Base-by-base conservation (phyloP, 2,888 invertebrate genomes). In the Sphaerophoria rueppellii region DNA sequence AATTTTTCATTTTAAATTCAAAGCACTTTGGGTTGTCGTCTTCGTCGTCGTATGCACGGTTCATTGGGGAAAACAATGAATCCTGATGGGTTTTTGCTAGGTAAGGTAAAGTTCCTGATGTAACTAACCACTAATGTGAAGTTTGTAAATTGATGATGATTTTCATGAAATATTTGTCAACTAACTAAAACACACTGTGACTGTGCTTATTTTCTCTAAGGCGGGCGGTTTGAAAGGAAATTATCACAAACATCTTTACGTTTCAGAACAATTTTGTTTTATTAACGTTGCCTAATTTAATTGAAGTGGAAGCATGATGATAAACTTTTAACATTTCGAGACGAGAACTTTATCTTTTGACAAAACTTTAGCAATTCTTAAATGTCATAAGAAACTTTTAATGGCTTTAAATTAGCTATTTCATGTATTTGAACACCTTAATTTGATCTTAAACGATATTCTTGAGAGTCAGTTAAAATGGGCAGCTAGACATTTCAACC, bases 1-100 rank as follows among this genome's bases (percentile, higher is more conserved):
- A 40, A 58, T 58, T 58, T 58, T 58, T 58, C 40, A 58, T 58
- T 40, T 58, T 58, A 16, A 58, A 40, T 16, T 40, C 37, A 16
- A 24, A 58, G 12, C 40, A 11, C 37, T 40, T 58, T 37, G 58
- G 40, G 37, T 4, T 54, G 32, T n/a, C 52, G 4, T 9, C 54
- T 32, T 32, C 4, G 12, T 4, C 43, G 43, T 6, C 43, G 43
- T 7, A 3, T 43, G 12, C 40, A 40, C 4, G 1, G 40, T 43
- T 43, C 43, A 12, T 43, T 24, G 24, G 24, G 24, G 24, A 24
- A 24, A 24, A 24, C 24, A 24, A 2, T 24, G 24, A 24, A 24
- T 24, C 24, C 1, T 2, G 24, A 2, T 24, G 24, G 24, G 1
- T 24, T 24, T 24, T 24, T 24, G 24, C 24, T 24, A 24, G 24